These are phyloP conservation scores for Erpetoichthys calabaricus DNA, from an alignment of 2,797 vertebrate species.

Conservation along the genomic window DNA sequence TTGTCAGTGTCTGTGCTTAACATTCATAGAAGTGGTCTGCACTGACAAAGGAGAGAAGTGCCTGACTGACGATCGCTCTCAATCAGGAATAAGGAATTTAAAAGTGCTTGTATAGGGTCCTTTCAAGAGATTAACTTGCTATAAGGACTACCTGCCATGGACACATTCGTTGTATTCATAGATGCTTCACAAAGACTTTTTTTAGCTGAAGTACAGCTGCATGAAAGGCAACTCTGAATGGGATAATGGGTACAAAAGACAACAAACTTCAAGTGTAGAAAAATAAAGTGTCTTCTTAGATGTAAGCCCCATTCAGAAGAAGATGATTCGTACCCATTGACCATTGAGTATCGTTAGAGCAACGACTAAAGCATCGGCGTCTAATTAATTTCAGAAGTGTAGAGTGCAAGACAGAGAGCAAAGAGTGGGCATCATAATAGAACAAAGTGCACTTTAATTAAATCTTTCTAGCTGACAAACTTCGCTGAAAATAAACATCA, in stretches of 20 bases:
- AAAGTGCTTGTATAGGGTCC: conserved; percentile 59
- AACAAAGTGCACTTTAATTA: conserved; percentile 61
- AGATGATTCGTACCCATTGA: conserved; percentile 40
- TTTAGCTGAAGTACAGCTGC: conserved; percentile 57
- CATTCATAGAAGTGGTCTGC: conserved; percentile 39
- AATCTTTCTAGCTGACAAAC: conserved; percentile 48
- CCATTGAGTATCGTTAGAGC: conserved; percentile 44
- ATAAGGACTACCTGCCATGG: conserved; percentile 65
- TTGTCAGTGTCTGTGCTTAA: conserved; percentile 45
- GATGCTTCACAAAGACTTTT: conserved; percentile 47
- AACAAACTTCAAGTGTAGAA: conserved; percentile 68
- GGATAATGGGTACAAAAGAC: conserved; percentile 63
- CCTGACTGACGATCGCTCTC: conserved; percentile 57
- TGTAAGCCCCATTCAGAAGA: conserved; percentile 46
- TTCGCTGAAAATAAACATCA: conserved; percentile 39
- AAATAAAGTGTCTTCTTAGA: conserved; percentile 63
- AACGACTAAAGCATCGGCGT: conserved; percentile 40
- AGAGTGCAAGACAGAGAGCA: conserved; percentile 47
- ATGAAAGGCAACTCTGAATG: conserved; percentile 55
- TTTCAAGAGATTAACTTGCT: conserved; percentile 70
- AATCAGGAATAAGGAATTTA: conserved; percentile 52
- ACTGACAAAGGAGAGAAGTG: conserved; percentile 53
- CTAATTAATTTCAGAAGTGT: conserved; percentile 62
- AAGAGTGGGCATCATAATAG: conserved; percentile 40
- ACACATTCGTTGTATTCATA: conserved; percentile 57